Percentiles rank a stretch among this genome's conserved stretches.
Evolutionary conservation across 2,113 vertebrate species (phyloP).

Genomic region (Oceanodroma tethys): DNA sequence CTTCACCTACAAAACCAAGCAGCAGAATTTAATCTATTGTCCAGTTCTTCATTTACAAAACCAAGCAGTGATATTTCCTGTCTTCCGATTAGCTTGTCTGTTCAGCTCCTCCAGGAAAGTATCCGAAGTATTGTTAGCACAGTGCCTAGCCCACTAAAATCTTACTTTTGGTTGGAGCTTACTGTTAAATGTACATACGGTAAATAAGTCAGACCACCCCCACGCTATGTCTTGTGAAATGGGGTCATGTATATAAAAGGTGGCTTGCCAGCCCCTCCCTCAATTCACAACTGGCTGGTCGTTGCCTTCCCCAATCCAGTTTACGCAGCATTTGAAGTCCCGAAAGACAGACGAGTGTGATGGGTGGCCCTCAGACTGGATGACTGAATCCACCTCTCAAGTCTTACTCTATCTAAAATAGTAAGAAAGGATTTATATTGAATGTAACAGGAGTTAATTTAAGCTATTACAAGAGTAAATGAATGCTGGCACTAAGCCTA

Average conservation of each 20-base stretch:
- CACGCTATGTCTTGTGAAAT: background rate
- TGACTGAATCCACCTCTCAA: background rate
- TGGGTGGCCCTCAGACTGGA: background rate
- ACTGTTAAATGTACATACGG: background rate
- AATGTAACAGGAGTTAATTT: constrained; percentile 32
- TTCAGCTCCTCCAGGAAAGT: background rate
- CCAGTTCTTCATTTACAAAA: background rate
- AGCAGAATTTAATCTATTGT: no score
- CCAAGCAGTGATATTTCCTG: background rate
- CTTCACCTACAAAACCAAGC: background rate
- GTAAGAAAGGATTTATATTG: background rate
- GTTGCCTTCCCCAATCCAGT: background rate
- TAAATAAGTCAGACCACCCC: background rate
- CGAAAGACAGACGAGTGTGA: background rate
- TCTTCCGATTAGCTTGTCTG: background rate
- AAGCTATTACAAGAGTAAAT: constrained; percentile 20
- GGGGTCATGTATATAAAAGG: background rate
- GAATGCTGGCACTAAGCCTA: constrained; percentile 47
- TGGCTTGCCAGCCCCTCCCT: background rate
- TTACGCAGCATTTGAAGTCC: background rate
- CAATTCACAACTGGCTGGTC: background rate
- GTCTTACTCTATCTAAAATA: background rate
- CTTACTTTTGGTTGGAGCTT: background rate
- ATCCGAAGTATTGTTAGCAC: background rate
- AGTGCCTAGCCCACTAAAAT: background rate